Evolutionary conservation across 2,113 vertebrate genomes (phyloP).

Genomic region (Ceratotherium simum): DNA sequence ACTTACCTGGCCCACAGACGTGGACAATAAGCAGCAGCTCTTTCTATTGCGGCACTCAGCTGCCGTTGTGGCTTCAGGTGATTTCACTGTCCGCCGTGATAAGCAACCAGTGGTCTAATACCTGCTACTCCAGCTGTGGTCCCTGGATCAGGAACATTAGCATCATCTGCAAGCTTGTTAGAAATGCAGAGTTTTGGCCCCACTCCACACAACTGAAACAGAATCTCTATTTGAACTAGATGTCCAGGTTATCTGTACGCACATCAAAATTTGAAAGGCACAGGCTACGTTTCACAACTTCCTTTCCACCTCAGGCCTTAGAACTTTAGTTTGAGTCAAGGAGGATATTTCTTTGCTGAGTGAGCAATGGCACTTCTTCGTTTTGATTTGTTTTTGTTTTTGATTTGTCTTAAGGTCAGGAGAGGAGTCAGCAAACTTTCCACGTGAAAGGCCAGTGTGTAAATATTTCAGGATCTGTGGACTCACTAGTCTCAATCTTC

Average conservation of each 20-base stretch:
- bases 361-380: neutral
- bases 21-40: neutral
- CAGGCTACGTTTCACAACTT: neutral
- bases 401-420: neutral
- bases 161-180: neutral
- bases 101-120: neutral
- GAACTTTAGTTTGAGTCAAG: neutral
- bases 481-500: neutral
- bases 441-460: neutral
- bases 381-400: neutral
- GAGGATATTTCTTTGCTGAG: neutral
- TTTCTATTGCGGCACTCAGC: neutral
- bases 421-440: neutral
- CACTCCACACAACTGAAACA: neutral
- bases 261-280: neutral
- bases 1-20: neutral
- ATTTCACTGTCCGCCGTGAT: neutral
- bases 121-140: neutral
- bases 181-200: neutral
- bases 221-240: neutral
- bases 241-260: neutral
- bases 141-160: neutral
- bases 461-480: conserved; percentile 9
- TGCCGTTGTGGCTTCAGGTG: neutral
- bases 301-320: neutral